Conservation (phyloP, 2,113 vertebrate species). For the Oncorhynchus keta region DNA sequence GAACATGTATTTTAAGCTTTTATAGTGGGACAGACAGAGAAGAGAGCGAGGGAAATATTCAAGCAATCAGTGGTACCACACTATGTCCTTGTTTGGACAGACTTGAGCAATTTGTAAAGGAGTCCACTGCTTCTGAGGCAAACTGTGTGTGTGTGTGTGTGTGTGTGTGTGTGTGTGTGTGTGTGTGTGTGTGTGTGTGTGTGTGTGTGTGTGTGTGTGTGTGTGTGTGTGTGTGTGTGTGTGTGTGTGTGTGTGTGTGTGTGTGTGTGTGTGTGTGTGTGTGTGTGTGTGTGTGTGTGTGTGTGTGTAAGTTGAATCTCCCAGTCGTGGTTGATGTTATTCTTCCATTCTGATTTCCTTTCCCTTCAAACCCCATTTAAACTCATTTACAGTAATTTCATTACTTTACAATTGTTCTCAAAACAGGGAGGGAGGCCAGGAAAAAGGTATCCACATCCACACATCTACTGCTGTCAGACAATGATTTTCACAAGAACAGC, state of each 20-base stretch:
- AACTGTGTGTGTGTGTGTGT: constrained; percentile 49
- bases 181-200: constrained; percentile 51
- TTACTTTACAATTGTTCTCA: constrained; percentile 41
- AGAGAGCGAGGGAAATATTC: constrained; percentile 42
- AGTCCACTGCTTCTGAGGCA: constrained; percentile 49
- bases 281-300: constrained; percentile 19
- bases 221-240: constrained; percentile 51
- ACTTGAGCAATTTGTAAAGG: constrained; percentile 68
- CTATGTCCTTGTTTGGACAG: constrained; percentile 78
- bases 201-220: constrained; percentile 42
- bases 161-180: constrained; percentile 46
- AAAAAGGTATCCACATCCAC: background rate
- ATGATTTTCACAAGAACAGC: constrained; percentile 55
- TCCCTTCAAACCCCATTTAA: constrained; percentile 52
- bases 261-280: constrained; percentile 51
- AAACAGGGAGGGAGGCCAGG: constrained; percentile 7
- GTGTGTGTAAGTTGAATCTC: background rate
- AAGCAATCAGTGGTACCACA: constrained; percentile 44
- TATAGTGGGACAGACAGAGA: constrained; percentile 16
- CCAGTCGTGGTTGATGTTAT: constrained; percentile 12
- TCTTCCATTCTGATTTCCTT: constrained; percentile 56
- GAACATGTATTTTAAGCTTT: constrained; percentile 26
- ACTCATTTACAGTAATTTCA: constrained; percentile 43
- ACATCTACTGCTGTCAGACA: constrained; percentile 24
- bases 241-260: constrained; percentile 49